Conservation (phyloP, 2,888 invertebrate genomes). For the Tanypteryx hageni region DNA sequence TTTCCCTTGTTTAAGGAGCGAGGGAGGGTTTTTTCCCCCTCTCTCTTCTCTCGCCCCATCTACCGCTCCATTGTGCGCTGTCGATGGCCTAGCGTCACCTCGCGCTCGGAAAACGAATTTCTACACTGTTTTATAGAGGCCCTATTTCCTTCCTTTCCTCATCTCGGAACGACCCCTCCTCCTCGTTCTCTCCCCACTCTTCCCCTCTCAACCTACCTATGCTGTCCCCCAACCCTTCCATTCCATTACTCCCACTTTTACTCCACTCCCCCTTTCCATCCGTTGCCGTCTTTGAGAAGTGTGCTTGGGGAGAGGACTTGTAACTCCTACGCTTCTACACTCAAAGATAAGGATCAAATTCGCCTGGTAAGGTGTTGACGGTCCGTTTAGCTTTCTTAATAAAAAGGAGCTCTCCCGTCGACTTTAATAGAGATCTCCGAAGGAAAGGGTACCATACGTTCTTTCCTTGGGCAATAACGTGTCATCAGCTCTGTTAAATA, state of each 20-base stretch:
- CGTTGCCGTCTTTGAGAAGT: too few species aligned
- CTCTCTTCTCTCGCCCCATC: background rate
- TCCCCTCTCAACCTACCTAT: background rate
- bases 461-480: background rate
- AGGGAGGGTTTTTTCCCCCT: background rate
- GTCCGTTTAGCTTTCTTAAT: background rate
- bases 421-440: background rate
- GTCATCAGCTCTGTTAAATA: background rate
- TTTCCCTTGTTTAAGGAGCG: background rate
- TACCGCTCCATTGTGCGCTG: background rate
- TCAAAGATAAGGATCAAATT: background rate
- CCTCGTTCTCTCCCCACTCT: background rate
- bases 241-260: background rate
- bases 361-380: background rate
- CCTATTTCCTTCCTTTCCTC: background rate
- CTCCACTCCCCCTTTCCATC: background rate
- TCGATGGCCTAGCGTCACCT: background rate
- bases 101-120: conserved; percentile 30
- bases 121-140: conserved; percentile 49
- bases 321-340: background rate
- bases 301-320: background rate
- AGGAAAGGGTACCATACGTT: background rate
- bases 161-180: background rate
- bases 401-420: background rate
- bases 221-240: background rate